Evolutionary conservation across 2,113 vertebrate species (phyloP).

Genomic region (Megaptera novaeangliae): DNA sequence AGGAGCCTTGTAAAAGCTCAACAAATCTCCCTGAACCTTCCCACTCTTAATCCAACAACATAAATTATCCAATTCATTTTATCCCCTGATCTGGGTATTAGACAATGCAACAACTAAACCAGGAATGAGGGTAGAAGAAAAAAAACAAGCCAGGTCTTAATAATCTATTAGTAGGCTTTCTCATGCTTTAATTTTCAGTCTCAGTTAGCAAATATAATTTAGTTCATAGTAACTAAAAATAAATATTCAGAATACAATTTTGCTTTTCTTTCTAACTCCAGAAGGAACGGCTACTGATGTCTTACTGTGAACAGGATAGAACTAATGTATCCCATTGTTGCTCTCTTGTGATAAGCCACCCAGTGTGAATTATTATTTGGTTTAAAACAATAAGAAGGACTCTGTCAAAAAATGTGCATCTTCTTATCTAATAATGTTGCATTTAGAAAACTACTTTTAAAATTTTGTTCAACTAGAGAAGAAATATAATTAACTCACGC

Average conservation of each 20-base stretch:
- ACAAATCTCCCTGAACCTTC: neutral
- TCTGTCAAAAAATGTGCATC: neutral
- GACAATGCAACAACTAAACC: neutral
- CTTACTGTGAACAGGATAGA: constrained; percentile 19
- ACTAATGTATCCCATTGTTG: neutral
- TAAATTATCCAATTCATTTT: neutral
- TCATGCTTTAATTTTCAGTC: neutral
- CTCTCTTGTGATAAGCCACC: constrained; percentile 34
- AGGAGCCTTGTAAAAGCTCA: neutral
- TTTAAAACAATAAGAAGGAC: neutral
- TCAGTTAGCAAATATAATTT: constrained; percentile 50
- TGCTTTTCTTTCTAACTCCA: constrained; percentile 52
- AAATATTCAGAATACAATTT: constrained; percentile 27
- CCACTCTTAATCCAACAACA: neutral
- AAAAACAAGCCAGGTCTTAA: neutral
- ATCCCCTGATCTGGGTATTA: neutral
- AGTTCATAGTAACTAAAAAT: constrained; percentile 47
- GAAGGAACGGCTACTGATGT: constrained; percentile 26
- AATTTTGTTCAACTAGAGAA: neutral
- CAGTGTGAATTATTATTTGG: constrained; percentile 47
- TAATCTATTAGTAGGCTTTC: neutral
- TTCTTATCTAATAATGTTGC: neutral
- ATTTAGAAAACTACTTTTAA: neutral
- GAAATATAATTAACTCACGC: neutral
- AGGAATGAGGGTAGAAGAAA: neutral